These are phyloP conservation scores for Agonopterix alstromeriana DNA, from an alignment of 2,888 invertebrate species.

Conservation along the genomic window DNA sequence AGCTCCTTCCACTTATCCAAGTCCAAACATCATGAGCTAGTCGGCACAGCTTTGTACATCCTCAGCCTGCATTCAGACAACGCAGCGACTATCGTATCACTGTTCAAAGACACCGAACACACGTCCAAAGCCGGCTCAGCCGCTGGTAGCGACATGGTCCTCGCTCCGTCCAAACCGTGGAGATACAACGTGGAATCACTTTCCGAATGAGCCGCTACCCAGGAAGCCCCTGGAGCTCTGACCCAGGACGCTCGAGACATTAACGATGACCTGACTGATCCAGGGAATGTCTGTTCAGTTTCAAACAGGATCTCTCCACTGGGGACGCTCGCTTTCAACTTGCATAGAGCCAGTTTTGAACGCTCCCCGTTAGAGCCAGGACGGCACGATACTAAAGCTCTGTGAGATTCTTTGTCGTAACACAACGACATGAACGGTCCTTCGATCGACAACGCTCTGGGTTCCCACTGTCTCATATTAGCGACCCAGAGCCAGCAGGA, in stretches of 20 bases:
- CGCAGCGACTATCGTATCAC: constrained; percentile 77
- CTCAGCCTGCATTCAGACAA: constrained; percentile 81
- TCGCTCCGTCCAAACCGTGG: constrained; percentile 77
- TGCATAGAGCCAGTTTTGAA: constrained; percentile 56
- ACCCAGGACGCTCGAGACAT: constrained; percentile 82
- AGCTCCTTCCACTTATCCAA: too few species aligned
- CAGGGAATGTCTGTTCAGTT: constrained; percentile 78
- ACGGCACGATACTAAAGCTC: constrained; percentile 83
- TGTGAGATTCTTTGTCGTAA: constrained; percentile 79
- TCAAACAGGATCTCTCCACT: constrained; percentile 71
- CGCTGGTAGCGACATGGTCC: constrained; percentile 73
- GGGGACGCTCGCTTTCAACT: constrained; percentile 42
- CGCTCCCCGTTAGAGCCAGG: constrained; percentile 66
- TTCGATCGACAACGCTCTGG: constrained; percentile 77
- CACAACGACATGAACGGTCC: constrained; percentile 87
- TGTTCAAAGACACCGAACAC: constrained; percentile 73
- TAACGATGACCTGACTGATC: constrained; percentile 80
- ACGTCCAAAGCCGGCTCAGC: constrained; percentile 82
- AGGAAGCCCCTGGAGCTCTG: constrained; percentile 71
- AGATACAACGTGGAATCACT: constrained; percentile 79
- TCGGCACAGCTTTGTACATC: constrained; percentile 74
- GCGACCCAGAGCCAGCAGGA: constrained; percentile 81
- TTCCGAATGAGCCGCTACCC: constrained; percentile 87
- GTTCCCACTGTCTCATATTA: constrained; percentile 51
- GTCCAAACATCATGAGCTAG: too few species aligned